Percentiles rank a stretch among this genome's conserved stretches.
Evolutionary conservation across 2,888 invertebrate species (phyloP).

Genomic region (Drosophila bunnanda): DNA sequence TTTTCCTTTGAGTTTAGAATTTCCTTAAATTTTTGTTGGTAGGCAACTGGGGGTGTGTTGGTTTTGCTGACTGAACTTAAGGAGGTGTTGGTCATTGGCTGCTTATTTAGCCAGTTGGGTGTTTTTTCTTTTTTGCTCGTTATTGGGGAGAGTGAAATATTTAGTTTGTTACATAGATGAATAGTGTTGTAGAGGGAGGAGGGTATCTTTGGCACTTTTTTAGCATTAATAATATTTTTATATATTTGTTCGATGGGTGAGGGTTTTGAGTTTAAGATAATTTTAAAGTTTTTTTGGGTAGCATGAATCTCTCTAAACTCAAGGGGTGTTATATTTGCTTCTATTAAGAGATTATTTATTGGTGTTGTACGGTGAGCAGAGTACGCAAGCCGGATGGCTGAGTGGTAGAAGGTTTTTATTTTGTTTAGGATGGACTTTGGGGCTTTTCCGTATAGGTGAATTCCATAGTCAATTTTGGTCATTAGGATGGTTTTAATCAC

Average conservation of each 20-base stretch:
- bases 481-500: not conserved
- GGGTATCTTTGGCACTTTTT: not conserved
- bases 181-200: not conserved
- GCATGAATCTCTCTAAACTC: not conserved
- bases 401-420: not conserved
- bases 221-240: not conserved
- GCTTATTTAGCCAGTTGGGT: not conserved
- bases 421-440: not conserved
- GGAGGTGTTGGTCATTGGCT: not conserved
- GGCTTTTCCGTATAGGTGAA: not conserved
- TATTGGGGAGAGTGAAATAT: not conserved
- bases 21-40: not conserved
- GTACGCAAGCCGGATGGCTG: not conserved
- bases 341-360: not conserved
- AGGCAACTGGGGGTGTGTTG: not conserved
- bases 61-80: not conserved
- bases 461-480: conserved; percentile 9
- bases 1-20: not conserved
- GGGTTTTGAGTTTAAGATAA: not conserved
- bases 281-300: conserved; percentile 1
- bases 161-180: not conserved
- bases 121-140: conserved; percentile 1
- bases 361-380: conserved; percentile 1
- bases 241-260: conserved; percentile 1
- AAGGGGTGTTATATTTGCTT: not conserved